Evolutionary conservation across 2,888 invertebrate species (phyloP).

Genomic region (Willowsia nigromaculata): DNA sequence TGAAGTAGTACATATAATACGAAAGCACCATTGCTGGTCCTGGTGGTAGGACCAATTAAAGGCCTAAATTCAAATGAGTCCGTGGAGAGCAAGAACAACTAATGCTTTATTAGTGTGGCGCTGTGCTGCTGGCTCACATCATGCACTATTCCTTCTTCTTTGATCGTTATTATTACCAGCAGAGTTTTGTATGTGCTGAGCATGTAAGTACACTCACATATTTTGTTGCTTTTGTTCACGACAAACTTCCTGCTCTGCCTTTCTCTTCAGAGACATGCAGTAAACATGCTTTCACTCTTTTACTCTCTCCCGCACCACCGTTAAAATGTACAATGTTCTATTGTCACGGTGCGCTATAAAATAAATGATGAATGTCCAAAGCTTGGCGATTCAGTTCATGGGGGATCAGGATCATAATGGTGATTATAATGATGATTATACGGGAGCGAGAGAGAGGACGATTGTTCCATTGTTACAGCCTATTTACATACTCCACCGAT

Average conservation of each 20-base stretch:
- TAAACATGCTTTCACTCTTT: slow-evolving; percentile 32
- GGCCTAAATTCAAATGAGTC: slow-evolving; percentile 66
- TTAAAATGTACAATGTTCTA: slow-evolving; percentile 38
- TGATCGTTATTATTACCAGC: background rate
- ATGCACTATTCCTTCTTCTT: background rate
- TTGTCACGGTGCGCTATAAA: slow-evolving; percentile 25
- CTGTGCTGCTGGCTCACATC: background rate
- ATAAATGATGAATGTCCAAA: slow-evolving; percentile 65
- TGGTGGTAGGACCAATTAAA: slow-evolving; percentile 60
- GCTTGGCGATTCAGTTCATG: slow-evolving; percentile 48
- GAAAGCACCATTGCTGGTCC: background rate
- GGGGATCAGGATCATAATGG: slow-evolving; percentile 64
- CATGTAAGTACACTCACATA: background rate
- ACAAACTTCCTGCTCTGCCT: slow-evolving; percentile 48
- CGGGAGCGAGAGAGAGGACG: slow-evolving; percentile 9
- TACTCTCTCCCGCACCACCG: background rate
- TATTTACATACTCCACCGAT: slow-evolving; percentile 58
- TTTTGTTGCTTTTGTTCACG: slow-evolving; percentile 48
- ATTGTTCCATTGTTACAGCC: slow-evolving; percentile 52
- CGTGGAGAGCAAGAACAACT: slow-evolving; percentile 48
- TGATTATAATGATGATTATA: slow-evolving; percentile 60
- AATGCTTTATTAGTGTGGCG: slow-evolving; percentile 37
- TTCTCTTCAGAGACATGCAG: slow-evolving; percentile 16
- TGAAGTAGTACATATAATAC: background rate
- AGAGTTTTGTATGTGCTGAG: background rate